A percentile compares a stretch with the other conserved stretches of the same genome.
Conservation (phyloP, 2,888 invertebrate species). For the Craniophora ligustri region DNA sequence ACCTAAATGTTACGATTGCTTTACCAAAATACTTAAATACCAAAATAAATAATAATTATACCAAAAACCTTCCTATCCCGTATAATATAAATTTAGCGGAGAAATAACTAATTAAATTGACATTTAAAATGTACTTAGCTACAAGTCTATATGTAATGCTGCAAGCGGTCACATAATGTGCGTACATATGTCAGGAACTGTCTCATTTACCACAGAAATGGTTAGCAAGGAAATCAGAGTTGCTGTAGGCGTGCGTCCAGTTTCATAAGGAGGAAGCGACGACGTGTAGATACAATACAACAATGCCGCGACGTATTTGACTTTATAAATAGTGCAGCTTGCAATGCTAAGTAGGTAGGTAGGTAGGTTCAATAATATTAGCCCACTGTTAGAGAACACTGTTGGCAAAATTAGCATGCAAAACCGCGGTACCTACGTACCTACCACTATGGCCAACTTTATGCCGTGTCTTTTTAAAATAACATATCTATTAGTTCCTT, state of each 20-base stretch:
- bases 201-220: constrained; percentile 55
- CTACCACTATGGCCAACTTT: constrained; percentile 12
- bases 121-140: too few species aligned
- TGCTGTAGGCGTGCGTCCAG: constrained; percentile 69
- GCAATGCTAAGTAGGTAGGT: constrained; percentile 65
- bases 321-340: constrained; percentile 84
- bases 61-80: too few species aligned
- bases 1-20: too few species aligned
- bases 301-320: constrained; percentile 82
- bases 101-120: too few species aligned
- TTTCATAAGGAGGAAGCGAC: constrained; percentile 78
- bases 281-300: constrained; percentile 79
- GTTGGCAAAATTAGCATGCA: constrained; percentile 47
- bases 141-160: too few species aligned
- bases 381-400: constrained; percentile 35
- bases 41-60: too few species aligned
- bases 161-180: neutral
- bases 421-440: too few species aligned
- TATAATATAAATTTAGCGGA: too few species aligned
- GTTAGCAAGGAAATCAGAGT: constrained; percentile 71
- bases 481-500: neutral
- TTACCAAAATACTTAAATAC: too few species aligned
- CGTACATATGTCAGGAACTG: constrained; percentile 11
- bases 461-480: constrained; percentile 4
- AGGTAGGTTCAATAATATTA: constrained; percentile 60